Evolutionary conservation across 1,140 invertebrate genomes (phyloP), one percentile per base, ranked within the genome.

Genomic region (Pantala flavescens): DNA sequence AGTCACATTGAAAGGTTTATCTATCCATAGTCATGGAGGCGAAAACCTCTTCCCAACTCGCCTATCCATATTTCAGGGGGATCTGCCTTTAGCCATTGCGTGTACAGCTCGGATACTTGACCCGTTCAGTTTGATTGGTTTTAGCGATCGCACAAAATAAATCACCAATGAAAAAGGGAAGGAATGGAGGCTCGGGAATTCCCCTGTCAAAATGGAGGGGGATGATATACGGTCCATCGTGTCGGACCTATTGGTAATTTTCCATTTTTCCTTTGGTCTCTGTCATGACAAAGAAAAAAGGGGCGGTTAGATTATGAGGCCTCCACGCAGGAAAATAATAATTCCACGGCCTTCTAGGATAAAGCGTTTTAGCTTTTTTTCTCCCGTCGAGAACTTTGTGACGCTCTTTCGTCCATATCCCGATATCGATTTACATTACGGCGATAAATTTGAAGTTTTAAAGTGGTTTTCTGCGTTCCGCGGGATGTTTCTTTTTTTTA

Each of bases 101-200:
- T 21, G 49, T 63, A 63, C 12, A 63, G 49, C 49, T 14, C 5
- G 49, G 49, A 63, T 63, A 63, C 49, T 63, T 63, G 49, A 63
- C 49, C 49, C 49, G 49, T 63, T 63, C 49, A 63, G 49, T 63
- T 63, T 63, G 49, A 63, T 63, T 63, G 49, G 49, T 63, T 63
- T 63, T 63, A 63, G 49, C 49, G 49, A 21, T 63, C 49, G 3
- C 16, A 12, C 16, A 63, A 21, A 63, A 63, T 63, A 63, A 63
- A 63, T 63, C 49, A 63, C 49, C 49, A 19, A 63, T 19, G 49
- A 63, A 21, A 63, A 21, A 21, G 12, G 49, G 49, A 21, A 19
- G 49, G 49, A 21, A 3, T 7, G 3, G 49, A 63, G 49, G 14
- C 16, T 3, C 3, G 12, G 49, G 49, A 63, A 63, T 21, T 63